Percentiles rank a stretch among this genome's conserved stretches.
phyloP scores from a whole-genome alignment of 2,113 vertebrate species.

The Rostratula benghalensis region DNA sequence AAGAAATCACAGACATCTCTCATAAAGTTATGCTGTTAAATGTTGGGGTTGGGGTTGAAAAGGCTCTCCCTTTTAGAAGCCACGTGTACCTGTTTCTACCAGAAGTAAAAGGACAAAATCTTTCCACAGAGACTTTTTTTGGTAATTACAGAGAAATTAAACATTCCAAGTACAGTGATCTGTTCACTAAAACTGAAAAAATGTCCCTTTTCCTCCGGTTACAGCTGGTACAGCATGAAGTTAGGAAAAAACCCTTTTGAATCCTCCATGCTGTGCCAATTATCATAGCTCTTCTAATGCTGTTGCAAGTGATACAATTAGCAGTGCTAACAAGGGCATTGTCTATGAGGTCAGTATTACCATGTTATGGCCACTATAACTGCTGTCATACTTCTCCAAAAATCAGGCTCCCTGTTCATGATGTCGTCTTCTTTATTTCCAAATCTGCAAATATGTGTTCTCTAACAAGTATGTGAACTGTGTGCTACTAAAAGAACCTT shows the following conservation, averaged over 20 bases:
- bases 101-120: conserved; percentile 19
- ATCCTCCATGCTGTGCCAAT: conserved; percentile 27
- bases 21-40: background rate
- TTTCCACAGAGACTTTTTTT: background rate
- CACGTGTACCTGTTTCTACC: background rate
- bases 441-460: background rate
- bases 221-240: conserved; percentile 2
- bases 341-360: background rate
- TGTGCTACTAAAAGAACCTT: background rate
- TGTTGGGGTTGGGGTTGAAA: background rate
- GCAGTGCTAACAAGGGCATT: background rate
- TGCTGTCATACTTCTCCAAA: background rate
- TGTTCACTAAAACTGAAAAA: background rate
- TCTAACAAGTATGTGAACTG: background rate
- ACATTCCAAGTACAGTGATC: background rate
- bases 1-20: background rate
- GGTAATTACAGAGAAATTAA: conserved; percentile 14
- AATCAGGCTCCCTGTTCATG: background rate
- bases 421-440: background rate
- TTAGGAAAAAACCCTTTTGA: conserved; percentile 7
- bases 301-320: conserved; percentile 46
- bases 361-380: background rate
- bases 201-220: background rate
- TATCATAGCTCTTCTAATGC: conserved; percentile 1
- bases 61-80: background rate